phyloP scores from a whole-genome alignment of 2,888 invertebrate species.

The Caenorhabditis zanzibari region DNA sequence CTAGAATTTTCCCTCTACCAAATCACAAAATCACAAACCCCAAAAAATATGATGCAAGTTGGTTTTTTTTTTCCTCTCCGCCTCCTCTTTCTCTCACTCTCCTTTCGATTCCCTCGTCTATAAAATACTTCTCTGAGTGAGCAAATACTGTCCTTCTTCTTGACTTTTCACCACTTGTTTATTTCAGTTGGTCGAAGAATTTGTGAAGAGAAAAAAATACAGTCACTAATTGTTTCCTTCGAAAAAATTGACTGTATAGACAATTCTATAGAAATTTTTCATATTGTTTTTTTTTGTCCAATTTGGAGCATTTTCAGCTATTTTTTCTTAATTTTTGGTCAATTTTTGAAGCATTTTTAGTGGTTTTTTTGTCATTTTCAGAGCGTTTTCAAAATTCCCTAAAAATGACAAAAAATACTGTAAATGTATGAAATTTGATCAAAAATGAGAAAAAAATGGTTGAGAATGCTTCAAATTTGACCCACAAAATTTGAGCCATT shows the following conservation, averaged over 20 bases:
- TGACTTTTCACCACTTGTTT: slow-evolving; percentile 4
- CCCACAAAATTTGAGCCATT: too few relatives aligned
- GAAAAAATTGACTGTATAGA: too few relatives aligned
- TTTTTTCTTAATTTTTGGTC: neutral
- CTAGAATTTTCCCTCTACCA: neutral
- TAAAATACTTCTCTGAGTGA: slow-evolving; percentile 10
- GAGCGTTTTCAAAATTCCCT: too few relatives aligned
- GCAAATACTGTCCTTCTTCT: neutral
- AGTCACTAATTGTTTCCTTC: neutral
- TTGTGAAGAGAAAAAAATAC: slow-evolving; percentile 10
- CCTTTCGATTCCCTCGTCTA: too few relatives aligned
- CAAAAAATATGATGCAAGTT: slow-evolving; percentile 28
- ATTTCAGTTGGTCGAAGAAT: neutral
- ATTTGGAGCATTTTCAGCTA: too few relatives aligned
- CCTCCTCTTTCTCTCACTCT: neutral
- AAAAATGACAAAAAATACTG: too few relatives aligned
- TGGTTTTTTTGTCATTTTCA: too few relatives aligned
- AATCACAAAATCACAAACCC: slow-evolving; percentile 12
- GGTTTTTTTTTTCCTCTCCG: neutral
- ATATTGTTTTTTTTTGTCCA: neutral
- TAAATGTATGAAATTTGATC: too few relatives aligned
- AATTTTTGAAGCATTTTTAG: too few relatives aligned
- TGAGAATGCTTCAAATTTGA: too few relatives aligned
- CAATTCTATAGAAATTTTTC: too few relatives aligned
- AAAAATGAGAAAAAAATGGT: too few relatives aligned